Percentiles rank a stretch among this genome's conserved stretches.
Conservation (phyloP, 2,797 vertebrate genomes). For the Leptodactylus fallax region DNA sequence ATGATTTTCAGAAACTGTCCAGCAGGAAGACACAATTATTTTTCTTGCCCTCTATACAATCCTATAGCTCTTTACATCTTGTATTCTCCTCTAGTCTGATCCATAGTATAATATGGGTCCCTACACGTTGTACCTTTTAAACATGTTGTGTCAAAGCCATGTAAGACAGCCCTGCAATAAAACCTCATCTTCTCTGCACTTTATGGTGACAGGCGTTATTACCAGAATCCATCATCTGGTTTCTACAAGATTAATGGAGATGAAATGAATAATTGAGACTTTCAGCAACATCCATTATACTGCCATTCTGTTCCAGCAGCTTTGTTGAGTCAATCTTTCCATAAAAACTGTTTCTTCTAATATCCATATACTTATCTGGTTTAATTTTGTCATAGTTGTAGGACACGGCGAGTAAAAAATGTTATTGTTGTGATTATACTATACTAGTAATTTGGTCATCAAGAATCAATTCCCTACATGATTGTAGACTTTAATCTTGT, state of each 20-base stretch:
- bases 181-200: conserved; percentile 19
- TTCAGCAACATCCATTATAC: conserved; percentile 23
- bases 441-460: too few species aligned
- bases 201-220: conserved; percentile 32
- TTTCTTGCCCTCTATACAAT: not conserved
- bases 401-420: not conserved
- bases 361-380: not conserved
- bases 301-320: conserved; percentile 1
- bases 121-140: not conserved
- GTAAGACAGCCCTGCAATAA: conserved; percentile 21
- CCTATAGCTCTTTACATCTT: not conserved
- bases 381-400: not conserved
- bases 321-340: not conserved
- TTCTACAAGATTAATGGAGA: conserved; percentile 47
- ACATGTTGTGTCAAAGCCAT: not conserved
- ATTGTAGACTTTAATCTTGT: too few species aligned
- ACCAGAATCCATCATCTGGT: conserved; percentile 36
- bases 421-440: not conserved
- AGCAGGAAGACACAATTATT: not conserved
- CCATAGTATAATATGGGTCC: not conserved
- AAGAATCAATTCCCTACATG: too few species aligned
- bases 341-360: not conserved
- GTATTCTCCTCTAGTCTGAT: not conserved
- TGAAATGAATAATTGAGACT: conserved; percentile 45
- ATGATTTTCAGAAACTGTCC: not conserved